These are phyloP conservation scores for Phalanger gymnotis DNA, from an alignment of 2,797 vertebrate species.

Conservation along the genomic window DNA sequence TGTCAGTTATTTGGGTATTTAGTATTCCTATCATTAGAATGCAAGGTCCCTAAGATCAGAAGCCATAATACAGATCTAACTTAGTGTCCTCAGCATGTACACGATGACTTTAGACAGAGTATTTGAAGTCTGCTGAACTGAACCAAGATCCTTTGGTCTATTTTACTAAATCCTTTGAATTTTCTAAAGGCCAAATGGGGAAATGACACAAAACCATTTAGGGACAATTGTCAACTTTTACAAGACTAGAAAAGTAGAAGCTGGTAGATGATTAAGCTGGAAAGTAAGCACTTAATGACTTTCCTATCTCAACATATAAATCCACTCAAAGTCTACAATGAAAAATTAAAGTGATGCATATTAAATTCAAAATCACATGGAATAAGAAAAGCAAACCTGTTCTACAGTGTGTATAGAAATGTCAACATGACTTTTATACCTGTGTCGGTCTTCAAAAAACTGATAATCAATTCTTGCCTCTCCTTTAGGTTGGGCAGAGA, in stretches of 20 bases:
- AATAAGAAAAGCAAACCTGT: slow-evolving; percentile 17
- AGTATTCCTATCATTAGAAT: not conserved
- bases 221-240: slow-evolving; percentile 41
- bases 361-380: not conserved
- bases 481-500: slow-evolving; percentile 97
- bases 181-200: slow-evolving; percentile 29
- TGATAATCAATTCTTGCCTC: slow-evolving; percentile 94
- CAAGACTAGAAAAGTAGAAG: not conserved
- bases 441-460: slow-evolving; percentile 93
- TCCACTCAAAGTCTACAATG: not conserved
- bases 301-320: not conserved
- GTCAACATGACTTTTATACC: slow-evolving; percentile 84
- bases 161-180: slow-evolving; percentile 30
- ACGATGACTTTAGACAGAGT: not conserved
- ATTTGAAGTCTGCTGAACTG: not conserved
- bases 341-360: slow-evolving; percentile 16
- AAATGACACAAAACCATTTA: slow-evolving; percentile 47
- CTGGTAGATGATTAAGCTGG: not conserved
- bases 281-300: not conserved
- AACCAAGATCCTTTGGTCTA: not conserved
- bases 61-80: not conserved
- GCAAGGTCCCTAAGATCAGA: not conserved
- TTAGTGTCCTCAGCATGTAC: not conserved
- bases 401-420: slow-evolving; percentile 34
- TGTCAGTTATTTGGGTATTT: not conserved